phyloP scores from a whole-genome alignment of 1,140 invertebrate species.

The Anoplophora glabripennis region DNA sequence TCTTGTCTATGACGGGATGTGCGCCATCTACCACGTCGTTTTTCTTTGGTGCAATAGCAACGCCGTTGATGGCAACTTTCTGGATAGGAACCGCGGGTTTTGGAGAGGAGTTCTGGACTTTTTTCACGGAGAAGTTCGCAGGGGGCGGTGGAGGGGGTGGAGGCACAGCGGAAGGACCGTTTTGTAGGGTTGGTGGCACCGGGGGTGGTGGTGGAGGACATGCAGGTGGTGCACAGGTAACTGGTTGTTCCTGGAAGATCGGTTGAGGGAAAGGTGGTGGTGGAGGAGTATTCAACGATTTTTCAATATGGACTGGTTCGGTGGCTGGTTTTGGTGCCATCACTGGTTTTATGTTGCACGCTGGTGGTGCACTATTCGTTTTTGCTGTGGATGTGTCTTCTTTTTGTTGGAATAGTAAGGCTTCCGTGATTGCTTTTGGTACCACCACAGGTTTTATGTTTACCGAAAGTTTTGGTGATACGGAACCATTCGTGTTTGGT shows the following conservation, averaged over 20 bases:
- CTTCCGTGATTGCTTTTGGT: too few relatives aligned
- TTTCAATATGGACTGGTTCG: neutral
- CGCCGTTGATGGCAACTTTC: neutral
- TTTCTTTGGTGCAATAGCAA: conserved; percentile 8
- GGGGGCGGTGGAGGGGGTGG: conserved; percentile 16
- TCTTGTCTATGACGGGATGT: conserved; percentile 42
- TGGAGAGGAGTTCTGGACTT: neutral
- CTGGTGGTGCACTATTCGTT: too few relatives aligned
- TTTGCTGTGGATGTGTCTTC: too few relatives aligned
- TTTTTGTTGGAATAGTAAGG: neutral
- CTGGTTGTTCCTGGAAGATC: conserved; percentile 3
- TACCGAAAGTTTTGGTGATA: too few relatives aligned
- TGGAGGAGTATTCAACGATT: conserved; percentile 24
- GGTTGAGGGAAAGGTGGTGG: conserved; percentile 28
- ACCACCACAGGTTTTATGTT: too few relatives aligned
- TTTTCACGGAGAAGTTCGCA: neutral
- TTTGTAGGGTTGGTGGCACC: neutral
- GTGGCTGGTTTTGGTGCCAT: too few relatives aligned
- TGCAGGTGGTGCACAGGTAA: conserved; percentile 6
- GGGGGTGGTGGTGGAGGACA: conserved; percentile 18
- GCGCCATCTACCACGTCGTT: neutral
- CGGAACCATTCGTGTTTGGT: too few relatives aligned
- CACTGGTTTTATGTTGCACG: too few relatives aligned
- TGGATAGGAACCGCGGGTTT: neutral
- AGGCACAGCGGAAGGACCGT: conserved; percentile 3